Evolutionary conservation across 2,888 invertebrate species (phyloP).

Genomic region (Phaedon cochleariae): DNA sequence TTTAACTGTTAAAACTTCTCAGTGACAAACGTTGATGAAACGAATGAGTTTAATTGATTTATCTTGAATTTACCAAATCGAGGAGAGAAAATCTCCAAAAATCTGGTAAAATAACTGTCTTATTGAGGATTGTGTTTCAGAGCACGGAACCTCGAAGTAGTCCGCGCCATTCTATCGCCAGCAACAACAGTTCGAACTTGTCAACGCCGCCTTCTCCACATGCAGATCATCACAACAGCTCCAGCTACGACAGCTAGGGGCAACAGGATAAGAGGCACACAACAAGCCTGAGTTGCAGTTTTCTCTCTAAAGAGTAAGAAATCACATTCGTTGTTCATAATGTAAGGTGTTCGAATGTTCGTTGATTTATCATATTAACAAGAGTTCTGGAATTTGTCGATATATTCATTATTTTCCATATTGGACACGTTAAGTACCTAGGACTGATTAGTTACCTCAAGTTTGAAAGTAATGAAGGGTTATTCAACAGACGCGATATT

Average conservation of each 20-base stretch:
- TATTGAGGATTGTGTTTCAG: conserved; percentile 49
- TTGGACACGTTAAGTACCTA: conserved; percentile 43
- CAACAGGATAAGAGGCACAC: too few relatives aligned
- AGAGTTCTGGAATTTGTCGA: conserved; percentile 4
- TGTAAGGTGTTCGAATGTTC: conserved; percentile 30
- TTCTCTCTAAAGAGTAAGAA: too few relatives aligned
- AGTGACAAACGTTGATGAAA: too few relatives aligned
- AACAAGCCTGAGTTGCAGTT: too few relatives aligned
- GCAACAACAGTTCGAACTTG: conserved; percentile 78
- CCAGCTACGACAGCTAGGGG: conserved; percentile 72
- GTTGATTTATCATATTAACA: conserved; percentile 2
- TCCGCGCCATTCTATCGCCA: conserved; percentile 76
- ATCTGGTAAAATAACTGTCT: too few relatives aligned
- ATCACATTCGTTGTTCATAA: too few relatives aligned
- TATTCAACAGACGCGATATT: conserved; percentile 35
- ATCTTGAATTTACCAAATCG: too few relatives aligned
- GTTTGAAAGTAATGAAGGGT: conserved; percentile 41
- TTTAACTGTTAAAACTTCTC: too few relatives aligned
- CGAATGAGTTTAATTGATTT: too few relatives aligned
- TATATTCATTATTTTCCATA: conserved; percentile 22
- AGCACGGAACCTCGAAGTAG: conserved; percentile 62
- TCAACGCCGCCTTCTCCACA: conserved; percentile 77
- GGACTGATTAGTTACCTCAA: conserved; percentile 56
- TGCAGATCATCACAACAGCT: conserved; percentile 71
- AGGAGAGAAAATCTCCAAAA: too few relatives aligned